phyloP scores from a whole-genome alignment of 2,113 vertebrate species.

The Mohoua ochrocephala region DNA sequence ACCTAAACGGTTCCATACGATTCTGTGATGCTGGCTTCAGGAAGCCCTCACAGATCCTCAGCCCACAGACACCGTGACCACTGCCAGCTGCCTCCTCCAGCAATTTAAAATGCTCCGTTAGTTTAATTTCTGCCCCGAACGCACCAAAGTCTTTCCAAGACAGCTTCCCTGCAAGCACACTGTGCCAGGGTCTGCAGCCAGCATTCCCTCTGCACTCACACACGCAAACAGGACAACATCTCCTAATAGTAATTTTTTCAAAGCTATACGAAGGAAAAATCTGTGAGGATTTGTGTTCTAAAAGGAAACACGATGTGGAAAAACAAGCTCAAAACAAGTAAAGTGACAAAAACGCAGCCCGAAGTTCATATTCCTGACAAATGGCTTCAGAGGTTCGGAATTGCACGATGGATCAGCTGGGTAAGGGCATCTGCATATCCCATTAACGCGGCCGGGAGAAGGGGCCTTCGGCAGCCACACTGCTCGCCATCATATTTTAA shows the following conservation, averaged over 20 bases:
- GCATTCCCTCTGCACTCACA: rapidly evolving
- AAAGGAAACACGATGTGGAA: rapidly evolving
- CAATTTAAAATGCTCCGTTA: background rate
- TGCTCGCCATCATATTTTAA: background rate
- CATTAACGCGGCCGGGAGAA: background rate
- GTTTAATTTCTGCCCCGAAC: background rate
- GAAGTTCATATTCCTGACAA: background rate
- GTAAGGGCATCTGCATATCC: conserved; percentile 37
- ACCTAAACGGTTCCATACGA: background rate
- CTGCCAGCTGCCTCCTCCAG: background rate
- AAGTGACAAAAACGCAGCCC: background rate
- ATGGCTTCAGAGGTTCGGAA: background rate
- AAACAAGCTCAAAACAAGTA: background rate
- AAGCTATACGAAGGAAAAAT: background rate
- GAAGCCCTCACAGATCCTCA: background rate
- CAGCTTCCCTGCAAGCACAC: background rate
- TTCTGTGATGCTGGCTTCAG: background rate
- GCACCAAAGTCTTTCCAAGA: background rate
- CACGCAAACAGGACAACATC: rapidly evolving
- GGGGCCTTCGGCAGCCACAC: conserved; percentile 10
- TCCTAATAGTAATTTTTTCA: rapidly evolving
- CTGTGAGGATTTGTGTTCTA: rapidly evolving
- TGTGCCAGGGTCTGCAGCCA: background rate
- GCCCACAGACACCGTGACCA: rapidly evolving
- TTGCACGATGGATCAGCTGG: background rate